Percentiles rank a stretch among this genome's conserved stretches.
These are phyloP conservation scores for Eupsilia transversa DNA, from an alignment of 2,888 invertebrate genomes.

Conservation along the genomic window DNA sequence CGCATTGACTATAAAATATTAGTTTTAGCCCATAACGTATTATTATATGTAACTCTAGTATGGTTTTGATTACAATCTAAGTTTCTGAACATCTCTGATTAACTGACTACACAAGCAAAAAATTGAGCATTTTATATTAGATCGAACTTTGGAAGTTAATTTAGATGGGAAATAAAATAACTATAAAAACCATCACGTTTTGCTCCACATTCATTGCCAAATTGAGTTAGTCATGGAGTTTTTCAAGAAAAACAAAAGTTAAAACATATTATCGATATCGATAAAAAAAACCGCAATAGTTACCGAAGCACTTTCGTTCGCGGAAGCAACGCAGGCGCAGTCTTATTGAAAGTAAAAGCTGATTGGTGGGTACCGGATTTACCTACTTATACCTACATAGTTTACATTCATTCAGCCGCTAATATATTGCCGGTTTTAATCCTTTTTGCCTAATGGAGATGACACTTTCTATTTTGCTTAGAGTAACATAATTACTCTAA, in stretches of 20 bases:
- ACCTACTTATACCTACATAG: conserved; percentile 70
- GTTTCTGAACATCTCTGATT: conserved; percentile 37
- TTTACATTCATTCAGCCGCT: conserved; percentile 62
- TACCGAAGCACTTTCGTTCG: conserved; percentile 83
- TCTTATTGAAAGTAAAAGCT: conserved; percentile 87
- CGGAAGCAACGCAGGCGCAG: conserved; percentile 82
- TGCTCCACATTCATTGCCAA: conserved; percentile 32
- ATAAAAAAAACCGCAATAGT: conserved; percentile 57
- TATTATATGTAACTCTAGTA: conserved; percentile 52
- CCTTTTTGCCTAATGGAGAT: conserved; percentile 22
- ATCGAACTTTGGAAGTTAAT: conserved; percentile 12
- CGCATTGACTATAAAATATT: conserved; percentile 60
- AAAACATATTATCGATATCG: conserved; percentile 56
- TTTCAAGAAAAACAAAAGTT: conserved; percentile 15
- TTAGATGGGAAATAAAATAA: conserved; percentile 13
- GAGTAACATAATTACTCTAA: not conserved
- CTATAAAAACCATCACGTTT: conserved; percentile 15
- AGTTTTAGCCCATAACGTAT: conserved; percentile 52
- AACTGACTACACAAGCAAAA: conserved; percentile 44
- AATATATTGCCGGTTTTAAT: conserved; percentile 43
- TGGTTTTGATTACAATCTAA: conserved; percentile 56
- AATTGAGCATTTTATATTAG: conserved; percentile 1
- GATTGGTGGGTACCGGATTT: conserved; percentile 81
- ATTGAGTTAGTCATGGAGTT: conserved; percentile 16
- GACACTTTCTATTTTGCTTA: conserved; percentile 31